phyloP scores from a whole-genome alignment of 2,888 invertebrate species.

The Epirrita christyi region DNA sequence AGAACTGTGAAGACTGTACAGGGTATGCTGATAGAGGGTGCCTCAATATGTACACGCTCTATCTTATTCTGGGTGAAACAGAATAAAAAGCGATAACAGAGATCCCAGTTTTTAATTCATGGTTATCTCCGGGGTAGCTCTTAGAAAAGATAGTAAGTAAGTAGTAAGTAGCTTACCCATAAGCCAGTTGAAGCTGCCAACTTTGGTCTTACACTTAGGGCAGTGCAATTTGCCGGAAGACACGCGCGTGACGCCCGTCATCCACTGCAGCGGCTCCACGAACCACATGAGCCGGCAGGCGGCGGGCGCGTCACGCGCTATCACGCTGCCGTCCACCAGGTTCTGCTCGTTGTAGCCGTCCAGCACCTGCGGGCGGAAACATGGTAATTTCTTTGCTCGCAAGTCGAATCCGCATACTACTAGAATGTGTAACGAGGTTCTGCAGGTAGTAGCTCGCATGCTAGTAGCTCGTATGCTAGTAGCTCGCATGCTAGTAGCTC shows the following conservation, averaged over 20 bases:
- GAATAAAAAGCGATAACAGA: no score
- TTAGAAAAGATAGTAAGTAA: no score
- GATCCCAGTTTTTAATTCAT: no score
- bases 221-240: conserved; percentile 94
- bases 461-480: no score
- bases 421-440: no score
- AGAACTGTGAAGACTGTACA: no score
- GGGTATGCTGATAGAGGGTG: no score
- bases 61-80: no score
- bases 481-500: no score
- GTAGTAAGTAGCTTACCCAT: conserved; percentile 84
- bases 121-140: no score
- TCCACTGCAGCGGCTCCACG: conserved; percentile 96
- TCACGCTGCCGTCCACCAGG: conserved; percentile 64
- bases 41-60: no score
- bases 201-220: conserved; percentile 92
- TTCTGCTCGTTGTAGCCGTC: conserved; percentile 70
- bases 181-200: conserved; percentile 96
- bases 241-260: conserved; percentile 88
- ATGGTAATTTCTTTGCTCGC: conserved; percentile 45
- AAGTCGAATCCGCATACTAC: conserved; percentile 90
- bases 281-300: conserved; percentile 91
- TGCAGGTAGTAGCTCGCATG: no score
- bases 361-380: conserved; percentile 42
- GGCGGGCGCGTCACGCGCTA: conserved; percentile 59